Evolutionary conservation across 2,888 invertebrate species (phyloP), one percentile per base, ranked within the genome.

Genomic region (Allygus modestus): DNA sequence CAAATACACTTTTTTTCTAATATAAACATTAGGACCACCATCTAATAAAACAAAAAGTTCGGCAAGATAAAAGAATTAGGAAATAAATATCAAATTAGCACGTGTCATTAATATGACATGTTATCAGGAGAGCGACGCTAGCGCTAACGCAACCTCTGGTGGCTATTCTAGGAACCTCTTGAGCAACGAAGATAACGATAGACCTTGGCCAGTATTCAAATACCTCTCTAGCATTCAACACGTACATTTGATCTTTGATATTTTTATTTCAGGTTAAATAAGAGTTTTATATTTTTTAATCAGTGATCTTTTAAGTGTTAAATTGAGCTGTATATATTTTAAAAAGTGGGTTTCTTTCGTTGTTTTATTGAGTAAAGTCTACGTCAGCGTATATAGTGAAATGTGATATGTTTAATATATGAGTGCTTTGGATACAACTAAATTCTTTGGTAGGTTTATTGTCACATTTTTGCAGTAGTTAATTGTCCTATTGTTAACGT

Each of bases 131-230:
- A 9, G 65, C 26, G 31, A 65, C 65, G 12, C 65, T 65, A 65
- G 65, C 65, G 65, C 65, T 15, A 31, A 31, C 65, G 65, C 65
- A 65, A 17, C 65, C 1, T 9, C 65, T 65, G 65, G 65, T 31
- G 65, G 65, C 65, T 65, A 65, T 65, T 65, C 28, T 17, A 28
- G 65, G 65, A 65, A 65, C 65, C n/a, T 12, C 65, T 28, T 31
- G 65, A 28, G 28, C 65, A 28, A 65, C 28, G 20, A 20, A 65
- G 65, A 65, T 65, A 65, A 65, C 65, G 65, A n/a, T 28, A 65
- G 65, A 65, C 65, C 65, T 65, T 65, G 65, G 65, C 65, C 65
- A 65, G 65, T 65, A 65, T 65, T 65, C 65, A 65, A 65, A 65
- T 65, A 65, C 17, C 28, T 31, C 65, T 65, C 28, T 20, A 20